These are phyloP conservation scores for Hydraecia micacea DNA, from an alignment of 2,888 invertebrate genomes.

Conservation along the genomic window DNA sequence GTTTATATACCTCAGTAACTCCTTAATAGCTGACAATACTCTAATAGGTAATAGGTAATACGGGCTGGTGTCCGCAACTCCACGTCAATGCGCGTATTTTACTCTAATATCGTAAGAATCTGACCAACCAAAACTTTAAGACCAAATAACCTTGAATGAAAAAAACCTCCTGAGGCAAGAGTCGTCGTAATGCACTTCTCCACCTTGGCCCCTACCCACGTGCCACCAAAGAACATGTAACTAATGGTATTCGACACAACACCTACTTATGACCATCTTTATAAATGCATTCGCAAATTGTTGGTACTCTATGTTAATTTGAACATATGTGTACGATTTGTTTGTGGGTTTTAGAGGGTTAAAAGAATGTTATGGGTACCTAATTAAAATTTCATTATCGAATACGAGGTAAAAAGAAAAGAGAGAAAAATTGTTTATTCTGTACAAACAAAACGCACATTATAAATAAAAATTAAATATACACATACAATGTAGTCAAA, in stretches of 20 bases:
- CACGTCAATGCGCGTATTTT: too few relatives aligned
- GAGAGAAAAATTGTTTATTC: too few relatives aligned
- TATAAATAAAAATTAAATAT: too few relatives aligned
- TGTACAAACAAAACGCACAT: too few relatives aligned
- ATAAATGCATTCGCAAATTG: conserved; percentile 68
- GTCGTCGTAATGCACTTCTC: conserved; percentile 55
- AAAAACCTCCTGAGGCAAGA: conserved; percentile 38
- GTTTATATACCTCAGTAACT: background rate
- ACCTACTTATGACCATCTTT: conserved; percentile 72
- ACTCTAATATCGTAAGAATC: background rate
- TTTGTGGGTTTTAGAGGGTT: conserved; percentile 37
- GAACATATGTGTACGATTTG: conserved; percentile 55
- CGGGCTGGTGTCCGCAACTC: too few relatives aligned
- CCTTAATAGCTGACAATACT: too few relatives aligned
- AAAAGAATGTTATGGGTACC: background rate
- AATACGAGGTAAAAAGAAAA: too few relatives aligned
- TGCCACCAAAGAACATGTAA: conserved; percentile 61
- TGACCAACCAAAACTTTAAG: background rate
- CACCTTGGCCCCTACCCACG: conserved; percentile 75
- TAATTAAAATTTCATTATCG: background rate
- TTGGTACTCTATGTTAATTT: conserved; percentile 65
- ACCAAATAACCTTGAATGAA: conserved; percentile 14
- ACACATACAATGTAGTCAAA: too few relatives aligned
- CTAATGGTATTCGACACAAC: conserved; percentile 74
- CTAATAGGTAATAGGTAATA: too few relatives aligned